Conservation (phyloP, 1,140 invertebrate genomes). For the Campoletis sonorensis region DNA sequence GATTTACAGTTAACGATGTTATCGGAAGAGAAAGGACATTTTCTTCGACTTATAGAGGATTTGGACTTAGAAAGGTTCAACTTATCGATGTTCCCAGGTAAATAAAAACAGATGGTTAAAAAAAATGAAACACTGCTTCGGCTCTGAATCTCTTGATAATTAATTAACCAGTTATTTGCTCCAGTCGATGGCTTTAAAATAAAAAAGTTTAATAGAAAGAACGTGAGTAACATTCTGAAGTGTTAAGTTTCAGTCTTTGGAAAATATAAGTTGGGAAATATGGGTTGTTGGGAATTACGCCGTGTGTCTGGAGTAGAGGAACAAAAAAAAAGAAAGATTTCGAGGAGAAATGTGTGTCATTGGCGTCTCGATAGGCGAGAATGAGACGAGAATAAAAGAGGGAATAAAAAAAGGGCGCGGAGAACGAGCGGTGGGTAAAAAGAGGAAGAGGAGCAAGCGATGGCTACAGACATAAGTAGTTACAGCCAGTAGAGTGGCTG, state of each 20-base stretch:
- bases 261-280: background rate
- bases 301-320: background rate
- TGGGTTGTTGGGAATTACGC: background rate
- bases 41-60: too few relatives aligned
- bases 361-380: constrained; percentile 25
- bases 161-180: too few relatives aligned
- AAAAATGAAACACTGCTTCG: too few relatives aligned
- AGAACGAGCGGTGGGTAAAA: constrained; percentile 14
- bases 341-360: constrained; percentile 24
- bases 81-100: too few relatives aligned
- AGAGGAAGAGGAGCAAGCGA: constrained; percentile 25
- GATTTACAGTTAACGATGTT: too few relatives aligned
- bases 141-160: too few relatives aligned
- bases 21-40: too few relatives aligned
- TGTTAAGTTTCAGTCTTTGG: background rate
- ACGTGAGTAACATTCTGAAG: too few relatives aligned
- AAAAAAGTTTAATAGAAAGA: too few relatives aligned
- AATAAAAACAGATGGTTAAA: too few relatives aligned
- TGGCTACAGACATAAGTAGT: constrained; percentile 20
- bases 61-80: too few relatives aligned
- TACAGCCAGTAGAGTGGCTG: constrained; percentile 42
- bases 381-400: constrained; percentile 3
- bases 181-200: too few relatives aligned
- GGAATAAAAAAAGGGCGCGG: background rate
- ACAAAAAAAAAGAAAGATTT: constrained; percentile 24